Conservation (phyloP, 2,797 vertebrate species). For the Brachymystax lenok region DNA sequence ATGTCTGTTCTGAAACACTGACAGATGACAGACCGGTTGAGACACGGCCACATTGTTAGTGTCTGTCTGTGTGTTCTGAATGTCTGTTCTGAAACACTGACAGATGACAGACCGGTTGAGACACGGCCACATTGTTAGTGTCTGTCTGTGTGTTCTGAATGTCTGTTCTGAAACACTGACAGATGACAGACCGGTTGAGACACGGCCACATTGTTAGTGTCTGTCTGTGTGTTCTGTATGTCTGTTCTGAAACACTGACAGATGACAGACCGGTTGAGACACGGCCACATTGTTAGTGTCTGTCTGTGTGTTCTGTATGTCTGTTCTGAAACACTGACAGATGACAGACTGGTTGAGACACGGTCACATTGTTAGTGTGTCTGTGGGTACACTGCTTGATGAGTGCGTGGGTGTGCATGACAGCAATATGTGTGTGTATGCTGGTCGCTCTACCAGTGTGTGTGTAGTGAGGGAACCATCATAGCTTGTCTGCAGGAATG, state of each 20-base stretch:
- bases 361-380: neutral
- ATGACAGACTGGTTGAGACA: slow-evolving; percentile 34
- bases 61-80: neutral
- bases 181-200: slow-evolving; percentile 37
- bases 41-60: slow-evolving; percentile 19
- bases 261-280: slow-evolving; percentile 35
- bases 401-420: neutral
- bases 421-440: slow-evolving; percentile 9
- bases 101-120: slow-evolving; percentile 33
- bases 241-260: slow-evolving; percentile 23
- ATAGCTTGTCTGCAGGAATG: slow-evolving; percentile 43
- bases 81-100: slow-evolving; percentile 22
- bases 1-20: slow-evolving; percentile 21
- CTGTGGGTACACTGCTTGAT: slow-evolving; percentile 1
- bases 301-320: neutral
- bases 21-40: slow-evolving; percentile 26
- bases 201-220: neutral
- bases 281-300: slow-evolving; percentile 1
- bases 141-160: neutral
- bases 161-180: slow-evolving; percentile 22
- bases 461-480: slow-evolving; percentile 22
- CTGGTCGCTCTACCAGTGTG: neutral
- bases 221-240: neutral
- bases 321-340: slow-evolving; percentile 25
- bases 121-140: slow-evolving; percentile 8